Conservation (phyloP, 2,113 vertebrate genomes). For the Suricata suricatta region DNA sequence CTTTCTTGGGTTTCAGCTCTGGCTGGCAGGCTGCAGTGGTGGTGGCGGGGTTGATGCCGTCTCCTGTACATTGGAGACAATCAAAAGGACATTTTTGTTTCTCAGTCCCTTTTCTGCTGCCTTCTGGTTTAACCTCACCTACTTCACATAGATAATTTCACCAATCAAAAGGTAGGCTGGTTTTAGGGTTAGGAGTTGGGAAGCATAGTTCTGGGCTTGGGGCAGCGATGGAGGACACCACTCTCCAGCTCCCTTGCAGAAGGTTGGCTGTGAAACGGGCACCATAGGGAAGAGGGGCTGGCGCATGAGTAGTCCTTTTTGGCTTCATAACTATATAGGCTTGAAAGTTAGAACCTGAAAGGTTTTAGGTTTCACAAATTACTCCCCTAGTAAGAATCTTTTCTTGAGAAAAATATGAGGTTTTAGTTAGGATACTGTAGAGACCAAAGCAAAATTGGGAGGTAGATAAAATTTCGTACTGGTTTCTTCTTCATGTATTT, state of each 20-base stretch:
- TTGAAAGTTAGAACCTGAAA: background rate
- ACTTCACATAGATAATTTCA: background rate
- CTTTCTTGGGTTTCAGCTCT: background rate
- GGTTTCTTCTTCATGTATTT: background rate
- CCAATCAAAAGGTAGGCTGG: background rate
- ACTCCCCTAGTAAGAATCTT: background rate
- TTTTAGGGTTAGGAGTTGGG: background rate
- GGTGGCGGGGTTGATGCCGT: background rate
- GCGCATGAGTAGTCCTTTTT: background rate
- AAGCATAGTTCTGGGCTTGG: background rate
- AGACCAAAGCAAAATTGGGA: conserved; percentile 3
- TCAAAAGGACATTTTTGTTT: background rate
- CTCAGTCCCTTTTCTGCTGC: background rate
- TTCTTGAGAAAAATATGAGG: background rate
- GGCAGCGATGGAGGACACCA: background rate
- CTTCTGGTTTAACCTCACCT: background rate
- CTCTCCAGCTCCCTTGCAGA: background rate
- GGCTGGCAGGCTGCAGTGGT: background rate
- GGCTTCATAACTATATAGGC: background rate
- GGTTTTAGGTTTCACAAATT: conserved; percentile 24
- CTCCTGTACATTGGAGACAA: background rate
- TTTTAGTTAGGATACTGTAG: background rate
- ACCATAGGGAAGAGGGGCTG: background rate
- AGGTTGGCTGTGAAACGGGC: background rate
- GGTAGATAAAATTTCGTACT: background rate